A percentile compares a stretch with the other conserved stretches of the same genome.
Evolutionary conservation across 2,113 vertebrate species (phyloP).

Genomic region (Maccullochella peelii): DNA sequence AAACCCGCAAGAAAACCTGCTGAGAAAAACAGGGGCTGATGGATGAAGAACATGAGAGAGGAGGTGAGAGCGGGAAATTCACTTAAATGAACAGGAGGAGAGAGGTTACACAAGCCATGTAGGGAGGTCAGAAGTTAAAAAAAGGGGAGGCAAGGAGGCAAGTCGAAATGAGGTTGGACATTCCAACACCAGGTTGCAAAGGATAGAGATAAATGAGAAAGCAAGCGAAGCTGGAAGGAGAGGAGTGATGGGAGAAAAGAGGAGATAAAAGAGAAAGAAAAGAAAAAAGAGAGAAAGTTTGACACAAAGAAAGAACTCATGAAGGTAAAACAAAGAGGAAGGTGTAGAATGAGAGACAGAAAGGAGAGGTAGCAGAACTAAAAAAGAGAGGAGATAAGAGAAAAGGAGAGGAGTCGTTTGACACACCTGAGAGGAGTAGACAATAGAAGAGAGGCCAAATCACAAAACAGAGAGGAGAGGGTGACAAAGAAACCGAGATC

Average conservation of each 20-base stretch:
- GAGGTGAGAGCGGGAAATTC: slow-evolving; percentile 22
- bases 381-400: slow-evolving; percentile 15
- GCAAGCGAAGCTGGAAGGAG: slow-evolving; percentile 32
- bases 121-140: slow-evolving; percentile 38
- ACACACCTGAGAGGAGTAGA: slow-evolving; percentile 18
- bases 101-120: slow-evolving; percentile 32
- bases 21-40: slow-evolving; percentile 34
- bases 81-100: slow-evolving; percentile 44
- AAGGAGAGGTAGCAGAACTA: slow-evolving; percentile 1
- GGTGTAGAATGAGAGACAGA: not conserved
- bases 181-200: slow-evolving; percentile 45
- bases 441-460: slow-evolving; percentile 7
- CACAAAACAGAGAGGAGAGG: slow-evolving; percentile 18
- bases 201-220: slow-evolving; percentile 52
- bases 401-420: slow-evolving; percentile 9
- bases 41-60: slow-evolving; percentile 23
- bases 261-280: not conserved
- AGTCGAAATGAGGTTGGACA: slow-evolving; percentile 54
- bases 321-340: slow-evolving; percentile 26
- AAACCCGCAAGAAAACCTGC: not conserved
- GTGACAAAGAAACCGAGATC: slow-evolving; percentile 11
- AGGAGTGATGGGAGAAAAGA: not conserved
- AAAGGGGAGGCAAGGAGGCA: slow-evolving; percentile 23
- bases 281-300: not conserved
- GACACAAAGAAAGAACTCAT: not conserved